These are phyloP conservation scores for Diphyllodes magnificus DNA, from an alignment of 2,113 vertebrate genomes.

Conservation along the genomic window DNA sequence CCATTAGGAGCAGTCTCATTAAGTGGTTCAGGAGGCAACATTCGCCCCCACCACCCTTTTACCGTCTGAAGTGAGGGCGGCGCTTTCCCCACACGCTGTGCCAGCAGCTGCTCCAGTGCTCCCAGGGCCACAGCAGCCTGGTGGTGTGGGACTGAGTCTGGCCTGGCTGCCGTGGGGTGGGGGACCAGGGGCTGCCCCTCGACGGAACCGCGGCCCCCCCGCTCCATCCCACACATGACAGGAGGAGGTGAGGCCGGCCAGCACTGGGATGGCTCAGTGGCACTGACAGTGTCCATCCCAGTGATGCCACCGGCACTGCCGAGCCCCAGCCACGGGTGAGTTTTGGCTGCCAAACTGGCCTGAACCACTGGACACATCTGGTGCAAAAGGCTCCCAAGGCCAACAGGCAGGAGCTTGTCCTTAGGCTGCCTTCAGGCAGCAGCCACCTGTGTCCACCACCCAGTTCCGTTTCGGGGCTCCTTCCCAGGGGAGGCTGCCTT, in stretches of 20 bases:
- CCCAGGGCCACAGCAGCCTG: background rate
- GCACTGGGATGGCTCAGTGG: background rate
- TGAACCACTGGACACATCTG: background rate
- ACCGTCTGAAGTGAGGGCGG: background rate
- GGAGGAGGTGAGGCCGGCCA: accelerated
- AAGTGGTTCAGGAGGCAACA: background rate
- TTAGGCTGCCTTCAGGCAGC: background rate
- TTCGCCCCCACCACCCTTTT: background rate
- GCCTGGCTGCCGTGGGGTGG: accelerated
- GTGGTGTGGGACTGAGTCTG: too few species aligned
- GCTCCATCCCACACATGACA: accelerated
- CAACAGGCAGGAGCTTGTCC: background rate
- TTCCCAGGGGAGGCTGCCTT: accelerated
- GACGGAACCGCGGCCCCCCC: accelerated
- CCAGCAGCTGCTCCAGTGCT: background rate
- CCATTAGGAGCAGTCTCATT: constrained; percentile 31
- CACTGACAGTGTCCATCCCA: background rate
- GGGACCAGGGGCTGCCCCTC: accelerated
- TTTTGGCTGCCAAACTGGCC: background rate
- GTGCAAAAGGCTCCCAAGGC: background rate
- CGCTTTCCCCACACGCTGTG: background rate
- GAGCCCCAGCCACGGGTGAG: accelerated
- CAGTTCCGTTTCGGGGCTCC: background rate
- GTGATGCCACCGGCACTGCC: accelerated
- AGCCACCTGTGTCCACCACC: background rate